Percentiles rank a stretch among this genome's conserved stretches.
phyloP scores from a whole-genome alignment of 2,888 invertebrate genomes.

The Synanthedon formicaeformis region DNA sequence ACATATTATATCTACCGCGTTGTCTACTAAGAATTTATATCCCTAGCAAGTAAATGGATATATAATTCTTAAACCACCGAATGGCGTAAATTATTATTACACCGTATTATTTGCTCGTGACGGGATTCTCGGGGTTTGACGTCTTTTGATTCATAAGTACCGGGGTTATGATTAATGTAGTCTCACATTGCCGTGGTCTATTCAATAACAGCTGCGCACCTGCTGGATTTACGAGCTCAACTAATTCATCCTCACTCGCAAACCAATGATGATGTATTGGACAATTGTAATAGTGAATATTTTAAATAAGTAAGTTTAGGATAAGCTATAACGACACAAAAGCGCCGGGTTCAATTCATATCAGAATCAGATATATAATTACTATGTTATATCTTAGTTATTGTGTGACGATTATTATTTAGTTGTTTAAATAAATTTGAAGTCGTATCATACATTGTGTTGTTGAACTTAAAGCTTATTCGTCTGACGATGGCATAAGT shows the following conservation, averaged over 20 bases:
- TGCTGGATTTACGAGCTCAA: slow-evolving; percentile 52
- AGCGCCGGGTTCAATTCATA: too few relatives aligned
- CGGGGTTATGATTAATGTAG: slow-evolving; percentile 42
- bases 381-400: too few relatives aligned
- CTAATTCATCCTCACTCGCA: slow-evolving; percentile 55
- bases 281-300: background rate
- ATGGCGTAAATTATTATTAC: too few relatives aligned
- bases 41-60: too few relatives aligned
- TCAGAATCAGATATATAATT: too few relatives aligned
- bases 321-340: too few relatives aligned
- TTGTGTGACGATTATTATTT: too few relatives aligned
- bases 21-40: too few relatives aligned
- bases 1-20: too few relatives aligned
- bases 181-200: slow-evolving; percentile 38
- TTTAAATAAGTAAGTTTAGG: too few relatives aligned
- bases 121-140: slow-evolving; percentile 12
- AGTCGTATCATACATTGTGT: background rate
- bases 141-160: slow-evolving; percentile 34
- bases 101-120: background rate
- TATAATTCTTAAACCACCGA: too few relatives aligned
- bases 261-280: background rate
- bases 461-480: too few relatives aligned
- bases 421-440: background rate
- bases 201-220: slow-evolving; percentile 51
- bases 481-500: background rate